Conservation (phyloP, 2,113 vertebrate genomes). For the Vulpes lagopus region DNA sequence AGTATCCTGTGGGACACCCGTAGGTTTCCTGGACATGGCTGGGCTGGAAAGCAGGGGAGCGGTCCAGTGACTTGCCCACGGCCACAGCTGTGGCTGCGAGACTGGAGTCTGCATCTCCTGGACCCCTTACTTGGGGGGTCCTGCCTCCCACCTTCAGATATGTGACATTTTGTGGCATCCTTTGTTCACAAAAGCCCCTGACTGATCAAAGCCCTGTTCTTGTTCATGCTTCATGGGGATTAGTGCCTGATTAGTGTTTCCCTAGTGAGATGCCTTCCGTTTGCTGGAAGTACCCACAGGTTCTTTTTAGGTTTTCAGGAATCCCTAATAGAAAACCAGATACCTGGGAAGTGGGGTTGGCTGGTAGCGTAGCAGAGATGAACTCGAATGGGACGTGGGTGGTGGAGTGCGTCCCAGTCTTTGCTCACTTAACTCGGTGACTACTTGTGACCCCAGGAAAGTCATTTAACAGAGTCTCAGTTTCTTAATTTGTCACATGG, state of each 20-base stretch:
- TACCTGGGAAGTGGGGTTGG: background rate
- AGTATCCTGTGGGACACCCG: no score
- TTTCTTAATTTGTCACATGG: background rate
- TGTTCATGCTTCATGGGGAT: background rate
- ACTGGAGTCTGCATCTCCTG: background rate
- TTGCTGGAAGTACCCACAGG: background rate
- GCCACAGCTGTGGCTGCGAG: background rate
- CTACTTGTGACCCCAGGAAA: background rate
- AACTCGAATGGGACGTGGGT: accelerated
- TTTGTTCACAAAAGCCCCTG: background rate
- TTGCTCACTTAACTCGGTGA: background rate
- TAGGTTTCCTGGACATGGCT: background rate
- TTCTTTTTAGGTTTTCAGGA: background rate
- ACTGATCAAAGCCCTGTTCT: background rate
- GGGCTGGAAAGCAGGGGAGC: background rate
- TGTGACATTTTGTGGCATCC: accelerated
- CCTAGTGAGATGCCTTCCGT: background rate
- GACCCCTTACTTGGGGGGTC: background rate
- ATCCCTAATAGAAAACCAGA: background rate
- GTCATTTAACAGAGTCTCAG: background rate
- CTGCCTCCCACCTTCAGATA: no score
- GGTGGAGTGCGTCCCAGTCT: background rate
- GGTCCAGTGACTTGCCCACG: background rate
- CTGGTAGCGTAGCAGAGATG: background rate
- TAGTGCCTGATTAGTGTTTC: background rate